Percentiles rank a stretch among this genome's conserved stretches.
phyloP scores from a whole-genome alignment of 2,113 vertebrate genomes.

The Myocastor coypus region DNA sequence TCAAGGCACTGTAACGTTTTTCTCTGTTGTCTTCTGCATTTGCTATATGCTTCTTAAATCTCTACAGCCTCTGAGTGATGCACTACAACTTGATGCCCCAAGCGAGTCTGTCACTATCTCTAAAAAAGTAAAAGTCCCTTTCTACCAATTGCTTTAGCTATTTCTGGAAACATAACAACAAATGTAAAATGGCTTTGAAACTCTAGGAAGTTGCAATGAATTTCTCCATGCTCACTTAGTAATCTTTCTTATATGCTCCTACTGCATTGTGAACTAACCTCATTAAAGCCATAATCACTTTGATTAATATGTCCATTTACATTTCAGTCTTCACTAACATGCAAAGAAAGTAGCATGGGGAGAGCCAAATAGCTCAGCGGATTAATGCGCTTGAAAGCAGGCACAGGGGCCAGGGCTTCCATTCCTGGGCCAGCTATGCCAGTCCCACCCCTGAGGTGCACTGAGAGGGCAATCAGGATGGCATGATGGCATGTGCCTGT shows the following conservation, averaged over 20 bases:
- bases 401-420: no score
- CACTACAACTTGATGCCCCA: background rate
- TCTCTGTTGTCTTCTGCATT: background rate
- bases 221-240: constrained; percentile 39
- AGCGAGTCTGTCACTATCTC: background rate
- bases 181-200: constrained; percentile 26
- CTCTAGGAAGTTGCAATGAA: background rate
- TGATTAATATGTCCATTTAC: constrained; percentile 31
- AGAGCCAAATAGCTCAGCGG: no score
- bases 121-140: background rate
- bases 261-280: constrained; percentile 31
- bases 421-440: no score
- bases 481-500: no score
- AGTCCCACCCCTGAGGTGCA: no score
- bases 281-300: constrained; percentile 54
- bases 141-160: background rate
- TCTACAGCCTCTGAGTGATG: background rate
- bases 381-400: no score
- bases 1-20: background rate
- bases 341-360: background rate
- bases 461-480: no score
- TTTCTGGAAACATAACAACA: background rate
- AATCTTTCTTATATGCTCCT: background rate
- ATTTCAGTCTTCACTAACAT: constrained; percentile 29
- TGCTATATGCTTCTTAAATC: background rate